These are phyloP conservation scores for Sturmia bella DNA, from an alignment of 2,888 invertebrate species.

Conservation along the genomic window DNA sequence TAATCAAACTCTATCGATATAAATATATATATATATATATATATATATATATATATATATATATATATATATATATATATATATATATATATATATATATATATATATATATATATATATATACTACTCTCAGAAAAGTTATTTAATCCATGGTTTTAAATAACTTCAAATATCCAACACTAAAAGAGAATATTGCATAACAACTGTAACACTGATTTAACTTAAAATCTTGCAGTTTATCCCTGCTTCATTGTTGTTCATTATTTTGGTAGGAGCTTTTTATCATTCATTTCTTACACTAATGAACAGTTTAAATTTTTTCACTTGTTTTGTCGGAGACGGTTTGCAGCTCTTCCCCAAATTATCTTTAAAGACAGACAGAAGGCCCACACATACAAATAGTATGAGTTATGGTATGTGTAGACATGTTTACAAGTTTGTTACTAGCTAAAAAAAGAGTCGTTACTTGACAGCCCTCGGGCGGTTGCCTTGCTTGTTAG, in stretches of 20 bases:
- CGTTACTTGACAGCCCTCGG: background rate
- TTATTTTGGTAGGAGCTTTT: slow-evolving; percentile 8
- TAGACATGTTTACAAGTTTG: background rate
- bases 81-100: too few species aligned
- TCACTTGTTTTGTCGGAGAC: slow-evolving; percentile 3
- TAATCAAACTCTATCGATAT: too few species aligned
- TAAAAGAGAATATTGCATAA: too few species aligned
- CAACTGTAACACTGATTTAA: background rate
- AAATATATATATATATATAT: too few species aligned
- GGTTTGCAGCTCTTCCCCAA: background rate
- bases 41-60: too few species aligned
- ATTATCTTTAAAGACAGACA: slow-evolving; percentile 28
- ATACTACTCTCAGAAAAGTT: too few species aligned
- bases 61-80: too few species aligned
- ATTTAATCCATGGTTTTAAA: too few species aligned
- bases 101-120: too few species aligned
- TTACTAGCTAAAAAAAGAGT: slow-evolving; percentile 16
- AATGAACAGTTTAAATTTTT: slow-evolving; percentile 44
- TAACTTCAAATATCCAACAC: too few species aligned
- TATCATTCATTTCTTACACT: slow-evolving; percentile 20
- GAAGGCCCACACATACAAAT: too few species aligned
- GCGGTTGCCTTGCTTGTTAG: background rate
- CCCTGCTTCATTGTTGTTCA: background rate
- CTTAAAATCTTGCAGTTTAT: slow-evolving; percentile 8
- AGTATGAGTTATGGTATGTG: too few species aligned